Conservation (phyloP, 1,140 invertebrate species). For the Vanessa tameamea region DNA sequence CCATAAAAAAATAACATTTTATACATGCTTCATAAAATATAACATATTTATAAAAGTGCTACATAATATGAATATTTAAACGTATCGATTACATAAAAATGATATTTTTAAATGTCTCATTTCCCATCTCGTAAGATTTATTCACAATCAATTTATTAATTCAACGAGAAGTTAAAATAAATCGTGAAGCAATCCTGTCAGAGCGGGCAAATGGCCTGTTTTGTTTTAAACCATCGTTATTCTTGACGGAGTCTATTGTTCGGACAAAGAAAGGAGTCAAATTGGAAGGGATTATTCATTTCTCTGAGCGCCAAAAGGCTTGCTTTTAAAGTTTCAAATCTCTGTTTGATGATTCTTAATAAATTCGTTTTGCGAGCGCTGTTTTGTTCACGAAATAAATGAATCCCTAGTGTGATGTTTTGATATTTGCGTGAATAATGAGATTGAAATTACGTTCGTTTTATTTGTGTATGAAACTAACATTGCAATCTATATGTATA, state of each 20-base stretch:
- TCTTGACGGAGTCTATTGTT: conserved; percentile 72
- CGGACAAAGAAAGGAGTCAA: conserved; percentile 53
- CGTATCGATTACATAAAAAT: background rate
- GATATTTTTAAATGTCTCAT: background rate
- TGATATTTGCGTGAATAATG: background rate
- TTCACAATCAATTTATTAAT: conserved; percentile 54
- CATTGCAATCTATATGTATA: no score
- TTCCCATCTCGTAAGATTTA: background rate
- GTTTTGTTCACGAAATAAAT: conserved; percentile 3
- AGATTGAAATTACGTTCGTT: no score
- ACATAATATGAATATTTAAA: no score
- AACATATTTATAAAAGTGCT: no score
- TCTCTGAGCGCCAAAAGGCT: conserved; percentile 59
- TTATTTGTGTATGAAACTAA: no score
- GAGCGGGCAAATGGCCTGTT: conserved; percentile 62
- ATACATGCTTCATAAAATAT: no score
- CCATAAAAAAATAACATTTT: no score
- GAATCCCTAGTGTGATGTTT: conserved; percentile 2
- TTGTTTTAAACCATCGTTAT: conserved; percentile 71
- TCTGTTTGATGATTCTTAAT: conserved; percentile 61
- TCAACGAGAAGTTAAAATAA: conserved; percentile 56
- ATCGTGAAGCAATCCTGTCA: conserved; percentile 54
- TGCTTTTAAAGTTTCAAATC: conserved; percentile 62
- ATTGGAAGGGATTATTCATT: conserved; percentile 74
- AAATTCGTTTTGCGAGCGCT: conserved; percentile 41